Evolutionary conservation across 2,113 vertebrate genomes (phyloP), one percentile per base, ranked within the genome.

Genomic region (Brevimyrus niger): DNA sequence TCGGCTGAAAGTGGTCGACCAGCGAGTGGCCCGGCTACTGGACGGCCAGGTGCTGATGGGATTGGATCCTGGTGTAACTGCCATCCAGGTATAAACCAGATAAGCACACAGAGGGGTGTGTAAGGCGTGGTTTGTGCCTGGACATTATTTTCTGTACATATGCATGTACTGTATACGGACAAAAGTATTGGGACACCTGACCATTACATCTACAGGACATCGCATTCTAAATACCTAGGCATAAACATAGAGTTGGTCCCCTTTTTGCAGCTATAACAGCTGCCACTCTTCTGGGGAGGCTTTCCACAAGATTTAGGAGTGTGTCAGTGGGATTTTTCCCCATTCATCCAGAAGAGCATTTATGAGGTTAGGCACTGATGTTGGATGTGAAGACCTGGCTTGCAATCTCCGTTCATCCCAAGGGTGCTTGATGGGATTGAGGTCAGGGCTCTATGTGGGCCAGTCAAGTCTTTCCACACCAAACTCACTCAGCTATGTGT

Each of bases 1-100:
- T 87, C 98, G 95, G 61, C 94, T 99, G 95, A 97, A 96, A 69
- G 94, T 99, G 92, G 96, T 96, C 83, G 95, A 98, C 4, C 95
- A 95, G 0, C 96, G 94, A 0, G 89, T 99, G 13, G 98, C 97
- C 89, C 94, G 92, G 17, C 95, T 99, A 1, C 94, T 94, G 91
- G 96, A 96, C 0, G 95, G 96, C 87, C 94, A 96, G 50, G 91
- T 98, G 61, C 90, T 99, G 38, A 93, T 97, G 0, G 98, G 98
- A 9, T 93, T 95, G 58, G 97, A 95, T 86, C 91, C 95, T 0
- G 98, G 98, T 1, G 96, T 96, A 95, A 97, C 98, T 31, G 97
- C 97, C 0, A 93, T 99, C 88, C 98, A 99, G 97, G 98, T 99
- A 92, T 51, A 82, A 47, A 48, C 27, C 7, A 9, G 13, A 53